Evolutionary conservation across 2,797 vertebrate species (phyloP), one percentile per base, ranked within the genome.

Genomic region (Dermochelys coriacea): DNA sequence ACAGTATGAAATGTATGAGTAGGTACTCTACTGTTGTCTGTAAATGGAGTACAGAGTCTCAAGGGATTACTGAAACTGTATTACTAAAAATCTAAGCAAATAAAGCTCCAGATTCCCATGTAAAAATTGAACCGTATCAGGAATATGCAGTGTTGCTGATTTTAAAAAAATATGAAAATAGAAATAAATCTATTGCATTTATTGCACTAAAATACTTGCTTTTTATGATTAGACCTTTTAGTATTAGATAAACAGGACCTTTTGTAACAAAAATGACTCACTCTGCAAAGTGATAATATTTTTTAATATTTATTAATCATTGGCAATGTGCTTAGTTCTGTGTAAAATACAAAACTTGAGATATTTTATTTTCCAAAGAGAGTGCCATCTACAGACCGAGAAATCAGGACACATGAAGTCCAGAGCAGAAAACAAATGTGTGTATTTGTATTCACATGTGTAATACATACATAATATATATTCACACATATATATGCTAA

Each of bases 1-100:
- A 5, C 4, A 21, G 37, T 2, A 49, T 80, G 87, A 52, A 51
- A 16, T 6, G 15, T 2, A 75, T 77, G 23, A 10, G 12, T 14
- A 27, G 61, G 19, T 59, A 3, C 25, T 14, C 71, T 41, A 59
- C 52, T 41, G 29, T 51, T 78, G 80, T 0, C 81, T 86, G 37
- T 52, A 31, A 47, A 77, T 89, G 37, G 9, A 23, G 27, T 57
- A 54, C 52, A 80, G 78, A 12, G 8, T 52, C 23, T 2, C 10
- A 0, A 0, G 2, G 81, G 15, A 6, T 78, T 31, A 37, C 5
- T 16, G 81, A 71, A 10, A 31, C 8, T 0, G 2, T 4, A 68
- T 80, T 1, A 1, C 74, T 37, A 25, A 52, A 25, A 15, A 34
- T 41, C 15, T 11, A 12, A 45, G 11, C 0, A 49, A 0, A 47